Conservation (phyloP, 2,797 vertebrate species). For the Agapornis canus region DNA sequence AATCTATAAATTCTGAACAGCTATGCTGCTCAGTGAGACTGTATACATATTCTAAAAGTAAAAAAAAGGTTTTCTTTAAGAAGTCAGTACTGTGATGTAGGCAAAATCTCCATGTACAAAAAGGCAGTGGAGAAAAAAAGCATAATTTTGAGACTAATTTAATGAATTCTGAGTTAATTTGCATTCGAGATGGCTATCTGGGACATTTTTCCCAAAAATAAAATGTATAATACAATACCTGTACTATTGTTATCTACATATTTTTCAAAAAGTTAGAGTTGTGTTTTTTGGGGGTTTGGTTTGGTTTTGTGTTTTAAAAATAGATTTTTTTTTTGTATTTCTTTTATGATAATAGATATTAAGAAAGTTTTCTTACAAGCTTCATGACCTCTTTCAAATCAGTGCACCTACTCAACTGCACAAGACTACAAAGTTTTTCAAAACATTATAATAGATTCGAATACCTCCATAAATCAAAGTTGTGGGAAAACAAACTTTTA, state of each 20-base stretch:
- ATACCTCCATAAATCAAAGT: not conserved
- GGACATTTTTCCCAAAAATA: not conserved
- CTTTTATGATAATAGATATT: not conserved
- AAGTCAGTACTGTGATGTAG: not conserved
- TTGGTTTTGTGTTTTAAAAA: not conserved
- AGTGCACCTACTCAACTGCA: not conserved
- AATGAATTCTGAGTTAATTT: not conserved
- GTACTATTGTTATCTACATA: not conserved
- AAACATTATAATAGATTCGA: not conserved
- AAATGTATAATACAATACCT: not conserved
- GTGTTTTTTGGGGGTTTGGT: accelerated
- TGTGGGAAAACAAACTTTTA: not conserved
- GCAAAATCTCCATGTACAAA: not conserved
- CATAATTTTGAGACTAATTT: not conserved
- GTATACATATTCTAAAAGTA: not conserved
- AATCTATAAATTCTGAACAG: not conserved
- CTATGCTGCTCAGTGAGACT: not conserved
- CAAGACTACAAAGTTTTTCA: not conserved
- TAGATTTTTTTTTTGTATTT: not conserved
- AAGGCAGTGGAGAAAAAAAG: not conserved
- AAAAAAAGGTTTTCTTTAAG: not conserved
- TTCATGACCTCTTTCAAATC: not conserved
- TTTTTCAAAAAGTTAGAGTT: not conserved
- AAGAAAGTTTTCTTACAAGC: not conserved
- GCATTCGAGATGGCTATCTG: not conserved